These are phyloP conservation scores for Lindbergichthys nudifrons DNA, from an alignment of 2,797 vertebrate genomes.

Conservation along the genomic window DNA sequence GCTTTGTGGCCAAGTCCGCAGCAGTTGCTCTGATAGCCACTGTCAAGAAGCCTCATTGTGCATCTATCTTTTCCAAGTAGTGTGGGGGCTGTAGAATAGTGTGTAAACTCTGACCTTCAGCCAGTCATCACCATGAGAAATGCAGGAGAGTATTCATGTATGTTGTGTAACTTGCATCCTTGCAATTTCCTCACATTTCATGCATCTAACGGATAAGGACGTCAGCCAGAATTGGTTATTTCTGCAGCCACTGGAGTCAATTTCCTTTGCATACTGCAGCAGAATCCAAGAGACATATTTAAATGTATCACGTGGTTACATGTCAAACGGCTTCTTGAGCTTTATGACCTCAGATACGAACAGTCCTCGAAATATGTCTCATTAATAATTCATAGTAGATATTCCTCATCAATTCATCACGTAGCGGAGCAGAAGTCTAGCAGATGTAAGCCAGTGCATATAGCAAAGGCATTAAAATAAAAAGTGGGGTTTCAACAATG, in stretches of 20 bases:
- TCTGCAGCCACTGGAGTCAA: conserved; percentile 8
- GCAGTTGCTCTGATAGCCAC: conserved; percentile 53
- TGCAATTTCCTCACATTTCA: conserved; percentile 23
- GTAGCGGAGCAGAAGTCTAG: conserved; percentile 37
- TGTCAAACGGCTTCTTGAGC: conserved; percentile 45
- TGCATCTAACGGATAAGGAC: conserved; percentile 23
- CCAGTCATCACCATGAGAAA: conserved; percentile 27
- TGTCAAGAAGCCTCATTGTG: conserved; percentile 41
- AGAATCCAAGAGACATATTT: conserved; percentile 30
- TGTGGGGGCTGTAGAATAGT: conserved; percentile 38
- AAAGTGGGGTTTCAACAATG: conserved; percentile 35
- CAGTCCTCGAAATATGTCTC: conserved; percentile 41
- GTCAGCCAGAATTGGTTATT: conserved; percentile 2
- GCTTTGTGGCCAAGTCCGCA: conserved; percentile 55
- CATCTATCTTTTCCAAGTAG: conserved; percentile 54
- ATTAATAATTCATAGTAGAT: conserved; percentile 68
- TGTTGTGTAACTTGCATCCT: conserved; percentile 29
- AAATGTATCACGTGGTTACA: conserved; percentile 45
- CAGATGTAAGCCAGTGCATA: conserved; percentile 46
- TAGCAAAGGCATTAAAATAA: conserved; percentile 46
- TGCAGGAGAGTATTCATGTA: conserved; percentile 18
- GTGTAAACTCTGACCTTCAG: conserved; percentile 54
- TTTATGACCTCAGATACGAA: conserved; percentile 51
- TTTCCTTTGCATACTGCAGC: conserved; percentile 14
- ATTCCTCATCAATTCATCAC: conserved; percentile 63